These are phyloP conservation scores for Lysiphlebus fabarum DNA, from an alignment of 1,140 invertebrate genomes.

Conservation along the genomic window DNA sequence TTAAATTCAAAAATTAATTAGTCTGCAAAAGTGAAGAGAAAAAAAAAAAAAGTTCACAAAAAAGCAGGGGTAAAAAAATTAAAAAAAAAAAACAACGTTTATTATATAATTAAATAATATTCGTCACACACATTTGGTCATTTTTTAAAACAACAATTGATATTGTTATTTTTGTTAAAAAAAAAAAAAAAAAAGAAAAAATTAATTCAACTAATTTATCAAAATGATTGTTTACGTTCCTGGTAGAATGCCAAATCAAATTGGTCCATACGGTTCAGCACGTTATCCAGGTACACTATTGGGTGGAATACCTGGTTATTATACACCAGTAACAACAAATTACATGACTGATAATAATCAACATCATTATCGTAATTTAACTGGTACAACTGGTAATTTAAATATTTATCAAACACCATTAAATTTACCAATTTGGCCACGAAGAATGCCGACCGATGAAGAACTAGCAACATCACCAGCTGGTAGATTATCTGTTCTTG, in stretches of 20 bases:
- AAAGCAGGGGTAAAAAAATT: no score
- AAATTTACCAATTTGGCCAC: conserved; percentile 48
- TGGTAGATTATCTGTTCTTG: conserved; percentile 29
- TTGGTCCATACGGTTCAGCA: conserved; percentile 46
- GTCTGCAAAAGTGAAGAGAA: no score
- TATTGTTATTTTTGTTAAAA: conserved; percentile 2
- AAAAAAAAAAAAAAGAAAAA: conserved; percentile 17
- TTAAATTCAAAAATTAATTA: no score
- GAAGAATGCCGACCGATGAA: conserved; percentile 49
- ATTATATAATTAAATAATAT: no score
- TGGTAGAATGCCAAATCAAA: conserved; percentile 54
- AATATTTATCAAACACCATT: conserved; percentile 37
- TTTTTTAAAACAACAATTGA: neutral
- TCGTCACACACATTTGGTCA: conserved; percentile 2
- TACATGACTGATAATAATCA: conserved; percentile 26
- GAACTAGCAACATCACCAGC: conserved; percentile 39
- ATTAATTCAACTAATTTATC: conserved; percentile 8
- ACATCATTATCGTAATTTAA: conserved; percentile 8
- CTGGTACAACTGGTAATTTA: conserved; percentile 25
- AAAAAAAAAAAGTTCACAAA: no score
- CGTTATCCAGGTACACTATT: conserved; percentile 48
- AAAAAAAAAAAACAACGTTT: no score
- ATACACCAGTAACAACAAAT: conserved; percentile 37
- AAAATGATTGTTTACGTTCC: conserved; percentile 55
- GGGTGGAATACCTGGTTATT: conserved; percentile 40